These are phyloP conservation scores for Sebastes melanostomus DNA, from an alignment of 2,797 vertebrate species.

Conservation along the genomic window DNA sequence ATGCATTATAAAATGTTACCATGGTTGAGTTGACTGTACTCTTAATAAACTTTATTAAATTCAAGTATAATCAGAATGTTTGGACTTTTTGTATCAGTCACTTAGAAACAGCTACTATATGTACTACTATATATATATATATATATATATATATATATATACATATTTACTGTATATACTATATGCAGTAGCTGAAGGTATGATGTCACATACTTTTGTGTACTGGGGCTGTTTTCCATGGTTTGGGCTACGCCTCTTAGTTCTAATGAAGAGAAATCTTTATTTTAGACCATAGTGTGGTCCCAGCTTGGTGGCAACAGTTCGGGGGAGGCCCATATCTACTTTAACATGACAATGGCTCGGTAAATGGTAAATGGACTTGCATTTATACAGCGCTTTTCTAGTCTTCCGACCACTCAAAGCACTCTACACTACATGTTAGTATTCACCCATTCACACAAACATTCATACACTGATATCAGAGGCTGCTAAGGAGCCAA, in stretches of 20 bases:
- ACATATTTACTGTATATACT: too few relatives aligned
- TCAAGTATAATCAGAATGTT: background rate
- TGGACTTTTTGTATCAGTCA: background rate
- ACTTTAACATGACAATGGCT: background rate
- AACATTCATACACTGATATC: too few relatives aligned
- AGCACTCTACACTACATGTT: too few relatives aligned
- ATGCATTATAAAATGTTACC: background rate
- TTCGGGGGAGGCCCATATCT: background rate
- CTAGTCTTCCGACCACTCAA: too few relatives aligned
- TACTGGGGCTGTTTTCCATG: background rate
- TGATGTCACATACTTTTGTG: background rate
- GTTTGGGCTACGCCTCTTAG: background rate
- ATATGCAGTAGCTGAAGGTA: too few relatives aligned
- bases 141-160: too few relatives aligned
- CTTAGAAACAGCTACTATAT: background rate
- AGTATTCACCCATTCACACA: too few relatives aligned
- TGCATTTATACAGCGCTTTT: too few relatives aligned
- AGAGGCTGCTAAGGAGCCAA: too few relatives aligned
- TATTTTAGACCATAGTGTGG: background rate
- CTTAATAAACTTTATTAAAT: background rate
- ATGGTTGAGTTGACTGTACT: background rate
- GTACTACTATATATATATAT: too few relatives aligned
- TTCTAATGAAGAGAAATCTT: background rate
- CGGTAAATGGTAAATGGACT: background rate
- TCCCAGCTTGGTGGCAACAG: too few relatives aligned